Evolutionary conservation across 2,113 vertebrate genomes (phyloP).

Genomic region (Saccopteryx leptura): DNA sequence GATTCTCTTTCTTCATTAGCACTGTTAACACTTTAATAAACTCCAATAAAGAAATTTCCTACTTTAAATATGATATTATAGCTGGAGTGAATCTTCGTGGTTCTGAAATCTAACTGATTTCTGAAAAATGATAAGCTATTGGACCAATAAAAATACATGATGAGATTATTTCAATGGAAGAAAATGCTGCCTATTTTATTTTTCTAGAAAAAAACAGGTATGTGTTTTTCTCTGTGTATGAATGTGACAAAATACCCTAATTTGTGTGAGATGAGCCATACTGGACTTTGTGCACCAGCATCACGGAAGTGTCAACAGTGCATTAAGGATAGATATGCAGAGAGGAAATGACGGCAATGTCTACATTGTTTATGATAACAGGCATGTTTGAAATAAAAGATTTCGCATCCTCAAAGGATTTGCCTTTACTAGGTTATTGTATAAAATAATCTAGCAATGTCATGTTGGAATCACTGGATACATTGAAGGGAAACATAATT

Average conservation of each 20-base stretch:
- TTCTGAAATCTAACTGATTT: neutral
- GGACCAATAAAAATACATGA: neutral
- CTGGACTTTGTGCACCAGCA: neutral
- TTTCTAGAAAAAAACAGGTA: conserved; percentile 25
- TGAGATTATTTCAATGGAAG: neutral
- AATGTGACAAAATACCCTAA: neutral
- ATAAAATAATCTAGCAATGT: neutral
- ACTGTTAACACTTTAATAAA: conserved; percentile 11
- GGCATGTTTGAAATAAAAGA: neutral
- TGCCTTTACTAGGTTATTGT: neutral
- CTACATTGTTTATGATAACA: neutral
- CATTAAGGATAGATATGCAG: neutral
- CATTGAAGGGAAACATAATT: neutral
- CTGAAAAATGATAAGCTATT: neutral
- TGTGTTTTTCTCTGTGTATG: neutral
- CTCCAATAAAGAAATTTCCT: neutral
- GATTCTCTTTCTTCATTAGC: neutral
- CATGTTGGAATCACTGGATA: neutral
- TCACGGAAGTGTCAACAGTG: neutral
- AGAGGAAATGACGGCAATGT: neutral
- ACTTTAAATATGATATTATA: conserved; percentile 9
- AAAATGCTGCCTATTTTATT: neutral
- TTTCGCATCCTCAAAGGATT: neutral
- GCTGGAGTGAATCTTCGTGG: neutral
- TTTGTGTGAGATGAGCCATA: neutral